A percentile compares a stretch with the other conserved stretches of the same genome.
Conservation (phyloP, 2,888 invertebrate species). For the Mythimna lalbum region DNA sequence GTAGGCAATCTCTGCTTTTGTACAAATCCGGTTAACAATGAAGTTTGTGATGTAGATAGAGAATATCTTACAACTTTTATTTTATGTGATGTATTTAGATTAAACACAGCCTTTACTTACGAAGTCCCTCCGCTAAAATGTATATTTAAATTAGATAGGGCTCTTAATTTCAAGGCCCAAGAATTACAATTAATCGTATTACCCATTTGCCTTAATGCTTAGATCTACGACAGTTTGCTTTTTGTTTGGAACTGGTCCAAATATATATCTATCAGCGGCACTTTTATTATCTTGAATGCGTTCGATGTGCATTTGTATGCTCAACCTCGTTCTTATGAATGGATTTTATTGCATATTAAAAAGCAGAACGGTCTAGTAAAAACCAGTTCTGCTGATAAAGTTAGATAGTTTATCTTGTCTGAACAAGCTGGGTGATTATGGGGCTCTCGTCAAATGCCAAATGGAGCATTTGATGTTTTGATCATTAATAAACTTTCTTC, state of each 20-base stretch:
- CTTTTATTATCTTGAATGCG: slow-evolving; percentile 65
- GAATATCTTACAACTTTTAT: slow-evolving; percentile 44
- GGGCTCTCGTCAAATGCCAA: slow-evolving; percentile 39
- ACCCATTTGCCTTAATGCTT: slow-evolving; percentile 69
- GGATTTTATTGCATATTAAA: slow-evolving; percentile 63
- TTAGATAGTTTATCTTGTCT: slow-evolving; percentile 26
- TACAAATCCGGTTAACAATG: slow-evolving; percentile 36
- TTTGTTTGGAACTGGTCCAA: slow-evolving; percentile 72
- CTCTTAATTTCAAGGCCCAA: slow-evolving; percentile 68
- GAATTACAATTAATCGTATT: slow-evolving; percentile 71
- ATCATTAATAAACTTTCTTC: slow-evolving; percentile 46
- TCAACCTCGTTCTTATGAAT: slow-evolving; percentile 46
- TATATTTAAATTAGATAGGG: slow-evolving; percentile 64
- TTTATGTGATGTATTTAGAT: slow-evolving; percentile 55
- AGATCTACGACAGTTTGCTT: slow-evolving; percentile 64
- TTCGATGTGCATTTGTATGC: slow-evolving; percentile 62
- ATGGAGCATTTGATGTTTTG: slow-evolving; percentile 46
- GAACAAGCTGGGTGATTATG: slow-evolving; percentile 31
- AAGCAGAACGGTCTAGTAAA: slow-evolving; percentile 33
- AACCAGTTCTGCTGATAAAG: slow-evolving; percentile 32
- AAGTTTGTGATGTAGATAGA: slow-evolving; percentile 43
- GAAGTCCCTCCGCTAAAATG: slow-evolving; percentile 48
- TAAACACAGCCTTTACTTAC: slow-evolving; percentile 36
- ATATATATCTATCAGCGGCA: slow-evolving; percentile 62
- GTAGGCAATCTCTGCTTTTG: slow-evolving; percentile 40